Conservation (phyloP, 2,888 invertebrate species). For the Serrognathus titanus region DNA sequence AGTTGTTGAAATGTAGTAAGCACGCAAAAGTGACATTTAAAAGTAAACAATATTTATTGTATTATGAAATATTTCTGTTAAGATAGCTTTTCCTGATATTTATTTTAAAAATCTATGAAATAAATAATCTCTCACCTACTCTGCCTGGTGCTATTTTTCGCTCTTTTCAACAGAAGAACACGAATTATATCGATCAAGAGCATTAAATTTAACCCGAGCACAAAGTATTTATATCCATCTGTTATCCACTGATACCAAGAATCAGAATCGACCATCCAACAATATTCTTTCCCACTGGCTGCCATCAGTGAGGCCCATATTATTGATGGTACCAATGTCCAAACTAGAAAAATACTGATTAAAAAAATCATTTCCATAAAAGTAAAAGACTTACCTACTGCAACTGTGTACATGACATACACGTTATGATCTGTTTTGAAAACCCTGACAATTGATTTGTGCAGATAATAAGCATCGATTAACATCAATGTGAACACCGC, state of each 20-base stretch:
- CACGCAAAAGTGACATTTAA: too few species aligned
- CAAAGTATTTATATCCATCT: slow-evolving; percentile 58
- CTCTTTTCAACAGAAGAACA: slow-evolving; percentile 46
- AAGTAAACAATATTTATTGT: too few species aligned
- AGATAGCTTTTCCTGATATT: too few species aligned
- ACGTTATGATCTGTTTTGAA: slow-evolving; percentile 58
- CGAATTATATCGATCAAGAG: slow-evolving; percentile 63
- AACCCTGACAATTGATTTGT: slow-evolving; percentile 63
- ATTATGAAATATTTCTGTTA: too few species aligned
- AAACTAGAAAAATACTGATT: slow-evolving; percentile 32
- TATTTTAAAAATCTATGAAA: too few species aligned
- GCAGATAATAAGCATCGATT: slow-evolving; percentile 62
- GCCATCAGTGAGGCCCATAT: slow-evolving; percentile 57
- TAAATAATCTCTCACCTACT: too few species aligned
- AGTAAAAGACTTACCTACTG: slow-evolving; percentile 44
- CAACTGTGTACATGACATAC: slow-evolving; percentile 49
- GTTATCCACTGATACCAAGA: slow-evolving; percentile 59
- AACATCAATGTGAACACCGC: slow-evolving; percentile 68
- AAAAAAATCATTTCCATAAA: not conserved
- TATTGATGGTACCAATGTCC: slow-evolving; percentile 53
- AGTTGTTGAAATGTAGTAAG: too few species aligned
- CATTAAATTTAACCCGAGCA: slow-evolving; percentile 56
- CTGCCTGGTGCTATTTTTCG: too few species aligned
- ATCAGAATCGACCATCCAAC: slow-evolving; percentile 60
- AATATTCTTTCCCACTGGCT: slow-evolving; percentile 52